Percentiles rank a stretch among this genome's conserved stretches.
Evolutionary conservation across 2,113 vertebrate species (phyloP).

Genomic region (Indicator indicator): DNA sequence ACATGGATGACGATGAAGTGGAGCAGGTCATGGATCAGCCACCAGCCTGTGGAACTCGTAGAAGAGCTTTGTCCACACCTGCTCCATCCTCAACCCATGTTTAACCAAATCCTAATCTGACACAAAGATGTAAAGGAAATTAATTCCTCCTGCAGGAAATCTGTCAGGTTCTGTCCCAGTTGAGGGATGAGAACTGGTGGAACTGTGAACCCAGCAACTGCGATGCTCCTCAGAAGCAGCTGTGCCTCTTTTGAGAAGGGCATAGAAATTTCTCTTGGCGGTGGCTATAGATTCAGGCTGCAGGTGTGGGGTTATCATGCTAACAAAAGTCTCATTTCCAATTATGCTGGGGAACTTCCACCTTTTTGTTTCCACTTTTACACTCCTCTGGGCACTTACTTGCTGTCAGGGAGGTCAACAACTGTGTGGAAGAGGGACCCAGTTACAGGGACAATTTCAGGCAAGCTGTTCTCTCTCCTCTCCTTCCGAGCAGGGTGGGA

Average conservation of each 20-base stretch:
- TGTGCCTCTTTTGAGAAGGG: neutral
- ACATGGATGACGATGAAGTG: neutral
- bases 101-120: neutral
- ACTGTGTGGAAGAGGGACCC: conserved; percentile 92
- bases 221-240: neutral
- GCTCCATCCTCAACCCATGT: rapidly evolving
- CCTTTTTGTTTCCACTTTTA: neutral
- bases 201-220: neutral
- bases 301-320: rapidly evolving
- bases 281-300: neutral
- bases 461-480: conserved; percentile 91
- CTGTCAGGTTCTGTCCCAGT: neutral
- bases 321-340: neutral
- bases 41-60: neutral
- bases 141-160: neutral
- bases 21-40: neutral
- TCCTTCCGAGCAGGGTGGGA: conserved; percentile 90
- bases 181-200: neutral
- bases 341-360: neutral
- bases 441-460: conserved; percentile 86
- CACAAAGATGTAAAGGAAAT: neutral
- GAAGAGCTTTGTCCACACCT: neutral
- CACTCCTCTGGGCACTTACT: conserved; percentile 75
- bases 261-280: neutral
- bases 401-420: conserved; percentile 92